Evolutionary conservation across 2,113 vertebrate species (phyloP).

Genomic region (Podocnemis expansa): DNA sequence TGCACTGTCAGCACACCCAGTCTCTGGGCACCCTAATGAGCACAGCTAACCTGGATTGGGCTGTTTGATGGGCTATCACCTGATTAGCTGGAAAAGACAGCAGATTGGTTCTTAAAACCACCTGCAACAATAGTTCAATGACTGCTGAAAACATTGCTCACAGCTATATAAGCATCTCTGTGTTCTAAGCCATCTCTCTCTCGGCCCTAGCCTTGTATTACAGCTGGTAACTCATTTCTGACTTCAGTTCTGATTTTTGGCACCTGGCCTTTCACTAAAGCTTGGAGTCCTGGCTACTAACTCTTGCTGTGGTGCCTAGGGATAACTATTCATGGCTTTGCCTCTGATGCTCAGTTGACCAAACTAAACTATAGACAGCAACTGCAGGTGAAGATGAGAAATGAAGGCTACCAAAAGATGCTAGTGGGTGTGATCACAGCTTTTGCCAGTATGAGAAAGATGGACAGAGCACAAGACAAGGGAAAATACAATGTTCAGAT

Average conservation of each 20-base stretch:
- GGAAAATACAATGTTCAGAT: neutral
- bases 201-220: neutral
- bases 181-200: neutral
- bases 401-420: conserved; percentile 52
- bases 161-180: neutral
- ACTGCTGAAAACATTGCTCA: neutral
- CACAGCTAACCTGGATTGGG: neutral
- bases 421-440: conserved; percentile 49
- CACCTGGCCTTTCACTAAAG: neutral
- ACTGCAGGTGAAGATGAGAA: conserved; percentile 14
- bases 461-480: conserved; percentile 24
- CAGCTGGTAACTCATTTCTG: neutral
- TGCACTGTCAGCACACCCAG: neutral
- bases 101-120: neutral
- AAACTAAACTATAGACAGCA: conserved; percentile 49
- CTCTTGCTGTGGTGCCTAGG: neutral
- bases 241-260: neutral
- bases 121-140: neutral
- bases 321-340: neutral
- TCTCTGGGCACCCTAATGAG: neutral
- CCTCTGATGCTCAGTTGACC: conserved; percentile 28
- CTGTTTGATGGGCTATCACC: neutral
- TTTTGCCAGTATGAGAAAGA: conserved; percentile 42
- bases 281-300: neutral
- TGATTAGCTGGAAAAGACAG: neutral